A percentile compares a stretch with the other conserved stretches of the same genome.
These are phyloP conservation scores for Otocyon megalotis DNA, from an alignment of 2,113 vertebrate species.

Conservation along the genomic window DNA sequence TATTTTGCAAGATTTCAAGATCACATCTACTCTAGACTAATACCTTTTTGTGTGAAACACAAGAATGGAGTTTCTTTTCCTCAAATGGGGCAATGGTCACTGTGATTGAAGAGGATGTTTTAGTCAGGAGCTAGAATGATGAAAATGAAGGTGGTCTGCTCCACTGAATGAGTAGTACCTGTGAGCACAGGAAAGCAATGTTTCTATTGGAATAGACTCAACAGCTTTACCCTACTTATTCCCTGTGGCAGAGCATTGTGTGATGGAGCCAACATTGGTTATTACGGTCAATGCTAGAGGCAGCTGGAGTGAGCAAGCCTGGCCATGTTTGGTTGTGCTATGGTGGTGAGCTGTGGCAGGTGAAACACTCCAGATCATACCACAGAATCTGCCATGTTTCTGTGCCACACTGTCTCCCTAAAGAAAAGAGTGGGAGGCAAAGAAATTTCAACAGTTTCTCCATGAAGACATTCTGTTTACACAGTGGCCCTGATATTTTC, in stretches of 20 bases:
- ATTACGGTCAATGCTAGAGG: not conserved
- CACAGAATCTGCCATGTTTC: not conserved
- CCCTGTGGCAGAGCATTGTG: not conserved
- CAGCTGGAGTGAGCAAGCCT: not conserved
- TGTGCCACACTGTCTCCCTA: not conserved
- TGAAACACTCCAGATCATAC: not conserved
- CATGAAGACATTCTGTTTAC: not conserved
- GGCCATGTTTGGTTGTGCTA: not conserved
- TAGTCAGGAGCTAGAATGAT: not conserved
- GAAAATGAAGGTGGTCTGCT: not conserved
- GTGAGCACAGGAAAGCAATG: not conserved
- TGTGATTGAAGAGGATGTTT: conserved; percentile 29
- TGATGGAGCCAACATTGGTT: not conserved
- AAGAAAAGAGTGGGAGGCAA: conserved; percentile 36
- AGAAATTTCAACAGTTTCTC: conserved; percentile 30
- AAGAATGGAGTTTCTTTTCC: conserved; percentile 25
- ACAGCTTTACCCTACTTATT: not conserved
- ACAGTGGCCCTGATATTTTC: not conserved
- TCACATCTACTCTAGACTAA: conserved; percentile 13
- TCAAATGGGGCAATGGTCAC: not conserved
- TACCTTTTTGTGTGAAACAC: conserved; percentile 1
- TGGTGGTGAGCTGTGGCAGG: not conserved
- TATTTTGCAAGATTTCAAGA: conserved; percentile 62
- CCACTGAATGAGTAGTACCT: not conserved
- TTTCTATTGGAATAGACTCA: not conserved